A percentile compares a stretch with the other conserved stretches of the same genome.
Conservation (phyloP, 2,888 invertebrate genomes). For the Andrena hattorfiana region DNA sequence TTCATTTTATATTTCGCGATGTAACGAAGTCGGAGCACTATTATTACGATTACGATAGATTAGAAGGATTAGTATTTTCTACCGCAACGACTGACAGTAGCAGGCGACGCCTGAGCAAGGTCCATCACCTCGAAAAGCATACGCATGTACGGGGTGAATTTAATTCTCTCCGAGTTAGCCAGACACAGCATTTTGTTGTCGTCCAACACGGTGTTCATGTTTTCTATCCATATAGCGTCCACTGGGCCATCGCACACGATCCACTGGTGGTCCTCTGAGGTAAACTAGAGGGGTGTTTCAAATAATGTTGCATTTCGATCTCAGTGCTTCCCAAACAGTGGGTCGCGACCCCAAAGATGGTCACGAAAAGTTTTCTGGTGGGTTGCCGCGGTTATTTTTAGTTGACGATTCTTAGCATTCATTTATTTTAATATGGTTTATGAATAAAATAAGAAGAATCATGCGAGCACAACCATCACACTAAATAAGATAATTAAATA, state of each 20-base stretch:
- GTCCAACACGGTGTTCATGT: constrained; percentile 96
- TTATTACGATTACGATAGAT: too few species aligned
- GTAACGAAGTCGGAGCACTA: too few species aligned
- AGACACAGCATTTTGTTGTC: constrained; percentile 97
- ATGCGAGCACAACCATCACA: too few species aligned
- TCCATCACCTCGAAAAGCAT: constrained; percentile 94
- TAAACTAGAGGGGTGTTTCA: constrained; percentile 76
- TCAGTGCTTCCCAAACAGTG: too few species aligned
- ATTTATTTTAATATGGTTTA: too few species aligned
- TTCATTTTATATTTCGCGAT: background rate
- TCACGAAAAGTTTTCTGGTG: too few species aligned
- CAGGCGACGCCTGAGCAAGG: constrained; percentile 95
- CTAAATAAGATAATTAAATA: too few species aligned
- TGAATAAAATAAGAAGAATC: too few species aligned
- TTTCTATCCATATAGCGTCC: constrained; percentile 97
- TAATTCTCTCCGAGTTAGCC: constrained; percentile 96
- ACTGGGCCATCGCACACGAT: constrained; percentile 96
- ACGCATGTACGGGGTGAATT: constrained; percentile 94
- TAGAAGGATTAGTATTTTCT: constrained; percentile 5
- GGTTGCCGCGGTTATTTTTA: too few species aligned
- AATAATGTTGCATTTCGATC: background rate
- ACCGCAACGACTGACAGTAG: constrained; percentile 91
- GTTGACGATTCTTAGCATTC: too few species aligned
- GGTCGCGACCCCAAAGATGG: too few species aligned
- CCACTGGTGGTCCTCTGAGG: constrained; percentile 93